Evolutionary conservation across 2,888 invertebrate genomes (phyloP), one percentile per base, ranked within the genome.

Genomic region (Xiphydria camelus): DNA sequence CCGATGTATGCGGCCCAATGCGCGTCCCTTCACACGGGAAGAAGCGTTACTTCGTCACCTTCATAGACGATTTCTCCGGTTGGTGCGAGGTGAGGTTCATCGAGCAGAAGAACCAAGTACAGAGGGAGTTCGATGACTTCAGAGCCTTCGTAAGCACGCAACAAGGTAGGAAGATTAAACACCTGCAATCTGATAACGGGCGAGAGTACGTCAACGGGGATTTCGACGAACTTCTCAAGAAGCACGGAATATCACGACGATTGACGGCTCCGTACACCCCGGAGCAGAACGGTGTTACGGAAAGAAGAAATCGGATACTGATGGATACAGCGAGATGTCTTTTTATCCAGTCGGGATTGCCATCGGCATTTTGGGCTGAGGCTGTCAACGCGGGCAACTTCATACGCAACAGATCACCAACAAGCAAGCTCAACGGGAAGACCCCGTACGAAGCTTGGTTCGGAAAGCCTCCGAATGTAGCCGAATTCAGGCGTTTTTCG

Each of bases 231-330:
- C 55, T 39, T 44, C 35, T 57, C n/a, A 29, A 31, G 9, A 31
- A 36, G 14, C 32, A 50, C 9, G 61, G 59, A 17, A 66, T 62
- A 4, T 15, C 18, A 0, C 53, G 59, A 19, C 35, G 55, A 31
- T 34, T 41, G 2, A 51, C 60, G 1, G 46, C 53, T 6, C 47
- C 63, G 0, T 46, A 59, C 25, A 59, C 44, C 4, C 61, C 58
- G 2, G 52, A 61, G 35, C 54, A 57, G 20, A 68, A 64, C 51
- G 66, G 23, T n/a, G n/a, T n/a, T n/a, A n/a, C n/a, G n/a, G n/a
- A n/a, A n/a, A n/a, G n/a, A n/a, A n/a, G n/a, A n/a, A n/a, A n/a
- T n/a, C n/a, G n/a, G n/a, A n/a, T n/a, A n/a, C n/a, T n/a, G n/a
- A n/a, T n/a, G n/a, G 54, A 61, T 10, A 38, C 43, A 7, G 59